Evolutionary conservation across 2,113 vertebrate species (phyloP).

Genomic region (Chloebia gouldiae): DNA sequence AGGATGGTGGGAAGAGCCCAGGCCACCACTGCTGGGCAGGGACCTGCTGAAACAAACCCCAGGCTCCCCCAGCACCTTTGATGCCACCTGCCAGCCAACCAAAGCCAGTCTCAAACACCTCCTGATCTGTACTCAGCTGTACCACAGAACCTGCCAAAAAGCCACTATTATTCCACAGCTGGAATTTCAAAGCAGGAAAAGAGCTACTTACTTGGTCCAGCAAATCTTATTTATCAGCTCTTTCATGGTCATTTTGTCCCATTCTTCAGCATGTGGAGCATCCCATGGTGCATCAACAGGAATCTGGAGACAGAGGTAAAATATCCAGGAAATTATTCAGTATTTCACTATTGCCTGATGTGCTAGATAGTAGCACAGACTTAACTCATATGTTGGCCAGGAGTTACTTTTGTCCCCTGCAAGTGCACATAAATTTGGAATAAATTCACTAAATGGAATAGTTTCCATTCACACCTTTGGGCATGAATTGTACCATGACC

Average conservation of each 20-base stretch:
- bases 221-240: slow-evolving; percentile 80
- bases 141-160: not conserved
- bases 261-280: slow-evolving; percentile 75
- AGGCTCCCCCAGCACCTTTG: not conserved
- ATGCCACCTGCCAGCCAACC: not conserved
- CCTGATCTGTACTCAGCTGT: not conserved
- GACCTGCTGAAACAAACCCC: not conserved
- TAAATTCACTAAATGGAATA: not conserved
- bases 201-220: slow-evolving; percentile 76
- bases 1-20: not conserved
- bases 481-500: not conserved
- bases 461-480: not conserved
- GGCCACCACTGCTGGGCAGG: not conserved
- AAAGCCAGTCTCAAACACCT: not conserved
- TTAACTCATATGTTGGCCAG: not conserved
- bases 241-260: slow-evolving; percentile 82
- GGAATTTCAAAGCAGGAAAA: not conserved
- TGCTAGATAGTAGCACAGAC: not conserved
- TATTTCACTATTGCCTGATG: not conserved
- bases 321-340: not conserved
- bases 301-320: slow-evolving; percentile 70
- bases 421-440: not conserved
- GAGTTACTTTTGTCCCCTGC: not conserved
- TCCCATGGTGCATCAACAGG: slow-evolving; percentile 79
- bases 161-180: not conserved